Evolutionary conservation across 2,113 vertebrate genomes (phyloP), one percentile per base, ranked within the genome.

Genomic region (Oenanthe oenanthe): DNA sequence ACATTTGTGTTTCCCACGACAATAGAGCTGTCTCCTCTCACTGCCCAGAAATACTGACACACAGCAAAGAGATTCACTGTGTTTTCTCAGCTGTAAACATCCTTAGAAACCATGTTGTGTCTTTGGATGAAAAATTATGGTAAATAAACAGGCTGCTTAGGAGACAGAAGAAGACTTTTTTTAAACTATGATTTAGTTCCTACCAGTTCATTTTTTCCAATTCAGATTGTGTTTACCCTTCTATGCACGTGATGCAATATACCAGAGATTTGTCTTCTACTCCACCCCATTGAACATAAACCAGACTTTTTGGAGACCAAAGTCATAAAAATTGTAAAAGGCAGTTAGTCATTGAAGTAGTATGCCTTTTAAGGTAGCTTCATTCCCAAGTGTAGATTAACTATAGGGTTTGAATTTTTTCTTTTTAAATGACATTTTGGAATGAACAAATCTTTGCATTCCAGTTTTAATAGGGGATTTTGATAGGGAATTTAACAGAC

Each of bases 141-240:
- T 92, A 94, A 92, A 89, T 94, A 96, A 97, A 91, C 57, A 79
- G 51, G n/a, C 56, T 93, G 74, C 76, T 88, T 78, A n/a, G 15
- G 85, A 79, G 83, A 87, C 84, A 93, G 73, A 78, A 93, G 40
- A 48, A 85, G 71, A 63, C 53, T 89, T 97, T 51, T 74, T 57
- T 74, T 78, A 56, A 90, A 89, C 58, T 88, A 9, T 56, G 62
- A 89, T 75, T 81, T 88, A 88, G 26, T 17, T 87, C 43, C 92
- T 68, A 66, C 25, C 63, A 84, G 87, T 93, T 96, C 63, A 84
- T 68, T 75, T 83, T 71, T 71, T 96, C 20, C 17, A 18, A 36
- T 87, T 96, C 71, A 91, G 57, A 36, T 32, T 66, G 31, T 54
- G 20, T 94, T 96, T 89, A 50, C 51, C 25, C 61, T 90, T 57